These are phyloP conservation scores for Dendrolimus kikuchii DNA, from an alignment of 1,140 invertebrate genomes.

Conservation along the genomic window DNA sequence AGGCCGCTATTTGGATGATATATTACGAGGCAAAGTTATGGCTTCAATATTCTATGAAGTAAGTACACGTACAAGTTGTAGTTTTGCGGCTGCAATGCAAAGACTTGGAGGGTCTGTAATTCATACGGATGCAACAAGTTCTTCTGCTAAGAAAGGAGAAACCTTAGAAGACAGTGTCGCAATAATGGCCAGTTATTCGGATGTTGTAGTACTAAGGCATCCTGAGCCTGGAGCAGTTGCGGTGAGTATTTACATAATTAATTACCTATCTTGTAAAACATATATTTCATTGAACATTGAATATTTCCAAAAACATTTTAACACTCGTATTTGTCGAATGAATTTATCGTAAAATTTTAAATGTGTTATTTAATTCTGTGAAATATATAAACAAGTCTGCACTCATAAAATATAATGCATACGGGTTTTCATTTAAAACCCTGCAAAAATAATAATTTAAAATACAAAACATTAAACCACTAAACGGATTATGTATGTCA, in stretches of 20 bases:
- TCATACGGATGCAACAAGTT: conserved; percentile 89
- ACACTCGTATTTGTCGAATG: no score
- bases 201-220: conserved; percentile 95
- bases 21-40: conserved; percentile 95
- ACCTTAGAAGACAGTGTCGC: conserved; percentile 91
- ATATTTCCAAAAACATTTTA: no score
- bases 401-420: no score
- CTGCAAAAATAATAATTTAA: no score
- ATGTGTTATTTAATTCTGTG: no score
- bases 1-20: conserved; percentile 87
- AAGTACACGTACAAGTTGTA: conserved; percentile 95
- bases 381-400: no score
- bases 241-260: conserved; percentile 73
- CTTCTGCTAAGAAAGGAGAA: conserved; percentile 98
- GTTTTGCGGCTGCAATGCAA: conserved; percentile 97
- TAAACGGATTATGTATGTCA: no score
- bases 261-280: no score
- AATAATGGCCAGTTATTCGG: conserved; percentile 90
- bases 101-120: conserved; percentile 94
- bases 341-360: no score
- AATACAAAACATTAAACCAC: no score
- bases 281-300: no score
- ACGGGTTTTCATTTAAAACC: no score
- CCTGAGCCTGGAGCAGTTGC: conserved; percentile 92
- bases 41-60: conserved; percentile 98